These are phyloP conservation scores for Spilogale gracilis DNA, from an alignment of 2,113 vertebrate species.

Conservation along the genomic window DNA sequence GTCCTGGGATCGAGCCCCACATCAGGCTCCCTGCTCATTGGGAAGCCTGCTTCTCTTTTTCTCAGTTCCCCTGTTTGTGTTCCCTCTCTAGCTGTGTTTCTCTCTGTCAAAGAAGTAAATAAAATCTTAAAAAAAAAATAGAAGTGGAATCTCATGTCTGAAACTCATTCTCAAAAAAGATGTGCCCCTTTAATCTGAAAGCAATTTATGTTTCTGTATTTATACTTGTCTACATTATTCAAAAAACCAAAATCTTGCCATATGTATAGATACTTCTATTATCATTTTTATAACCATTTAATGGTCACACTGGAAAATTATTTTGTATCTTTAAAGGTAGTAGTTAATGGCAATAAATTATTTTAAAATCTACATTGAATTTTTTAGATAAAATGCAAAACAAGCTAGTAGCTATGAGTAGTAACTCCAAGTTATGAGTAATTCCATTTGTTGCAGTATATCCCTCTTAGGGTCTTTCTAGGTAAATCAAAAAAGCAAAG, in stretches of 20 bases:
- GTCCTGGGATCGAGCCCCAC: too few relatives aligned
- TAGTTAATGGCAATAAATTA: background rate
- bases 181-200: background rate
- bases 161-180: background rate
- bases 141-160: conserved; percentile 13
- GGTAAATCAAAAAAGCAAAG: conserved; percentile 14
- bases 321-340: background rate
- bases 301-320: background rate
- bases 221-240: background rate
- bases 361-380: background rate
- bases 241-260: background rate
- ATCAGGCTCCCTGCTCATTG: too few relatives aligned
- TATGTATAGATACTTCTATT: background rate
- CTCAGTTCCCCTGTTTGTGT: too few relatives aligned
- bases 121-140: too few relatives aligned
- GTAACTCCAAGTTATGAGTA: background rate
- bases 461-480: background rate
- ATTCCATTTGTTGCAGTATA: background rate
- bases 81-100: too few relatives aligned
- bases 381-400: conserved; percentile 38
- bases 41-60: too few relatives aligned
- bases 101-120: too few relatives aligned
- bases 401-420: background rate
- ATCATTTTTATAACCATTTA: background rate
- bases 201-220: background rate